A percentile compares a stretch with the other conserved stretches of the same genome.
Evolutionary conservation across 2,113 vertebrate genomes (phyloP).

Genomic region (Pogona vitticeps): DNA sequence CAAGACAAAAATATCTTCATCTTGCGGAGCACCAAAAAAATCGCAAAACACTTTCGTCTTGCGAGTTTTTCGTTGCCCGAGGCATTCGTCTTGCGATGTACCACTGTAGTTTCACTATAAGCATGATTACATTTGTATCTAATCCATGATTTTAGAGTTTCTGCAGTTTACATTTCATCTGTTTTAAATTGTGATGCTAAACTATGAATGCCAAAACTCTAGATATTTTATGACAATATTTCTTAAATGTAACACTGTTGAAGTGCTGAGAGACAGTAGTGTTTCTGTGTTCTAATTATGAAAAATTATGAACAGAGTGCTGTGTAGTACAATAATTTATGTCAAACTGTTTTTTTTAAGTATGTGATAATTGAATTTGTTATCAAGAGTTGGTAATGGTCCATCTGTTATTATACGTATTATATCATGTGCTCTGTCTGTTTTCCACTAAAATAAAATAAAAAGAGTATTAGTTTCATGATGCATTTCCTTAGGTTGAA

Average conservation of each 20-base stretch:
- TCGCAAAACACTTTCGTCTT: too few species aligned
- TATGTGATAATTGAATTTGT: conserved; percentile 36
- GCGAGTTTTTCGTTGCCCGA: too few species aligned
- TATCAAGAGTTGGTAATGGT: conserved; percentile 40
- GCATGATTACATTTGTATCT: neutral
- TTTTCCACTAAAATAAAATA: conserved; percentile 50
- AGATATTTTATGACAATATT: neutral
- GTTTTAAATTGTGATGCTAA: neutral
- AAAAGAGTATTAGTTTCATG: conserved; percentile 48
- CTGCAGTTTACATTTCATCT: neutral
- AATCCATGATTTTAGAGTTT: neutral
- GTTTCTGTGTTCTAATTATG: conserved; percentile 21
- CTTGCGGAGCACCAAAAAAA: too few species aligned
- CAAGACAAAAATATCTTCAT: too few species aligned
- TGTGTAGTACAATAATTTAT: conserved; percentile 35
- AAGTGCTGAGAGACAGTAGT: conserved; percentile 8
- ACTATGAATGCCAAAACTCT: neutral
- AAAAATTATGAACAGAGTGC: conserved; percentile 8
- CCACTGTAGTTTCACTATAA: neutral
- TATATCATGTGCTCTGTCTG: conserved; percentile 9
- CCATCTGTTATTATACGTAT: conserved; percentile 42
- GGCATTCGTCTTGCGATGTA: too few species aligned
- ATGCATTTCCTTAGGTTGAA: conserved; percentile 29
- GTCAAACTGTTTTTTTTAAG: conserved; percentile 34
- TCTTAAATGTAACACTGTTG: neutral